Evolutionary conservation across 1,140 invertebrate species (phyloP).

Genomic region (Spodoptera frugiperda): DNA sequence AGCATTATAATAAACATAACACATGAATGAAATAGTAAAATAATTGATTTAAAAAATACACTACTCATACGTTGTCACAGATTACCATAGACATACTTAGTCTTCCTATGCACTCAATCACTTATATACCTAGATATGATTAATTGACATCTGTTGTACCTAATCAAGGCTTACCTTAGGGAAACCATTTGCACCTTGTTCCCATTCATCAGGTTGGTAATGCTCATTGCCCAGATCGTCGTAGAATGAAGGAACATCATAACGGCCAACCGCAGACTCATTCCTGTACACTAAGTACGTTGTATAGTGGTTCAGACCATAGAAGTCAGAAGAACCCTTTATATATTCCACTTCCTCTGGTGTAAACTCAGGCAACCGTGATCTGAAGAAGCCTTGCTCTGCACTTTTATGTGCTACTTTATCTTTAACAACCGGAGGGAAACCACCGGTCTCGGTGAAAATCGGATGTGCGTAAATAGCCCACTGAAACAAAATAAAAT

Average conservation of each 20-base stretch:
- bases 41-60: no score
- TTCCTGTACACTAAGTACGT: constrained; percentile 69
- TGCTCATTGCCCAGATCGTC: constrained; percentile 58
- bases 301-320: constrained; percentile 88
- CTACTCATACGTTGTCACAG: no score
- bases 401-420: constrained; percentile 84
- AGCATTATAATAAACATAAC: no score
- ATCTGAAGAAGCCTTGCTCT: constrained; percentile 76
- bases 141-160: no score
- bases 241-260: constrained; percentile 58
- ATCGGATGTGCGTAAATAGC: constrained; percentile 84
- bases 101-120: no score
- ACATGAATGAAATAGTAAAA: no score
- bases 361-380: constrained; percentile 79
- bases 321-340: constrained; percentile 86
- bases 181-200: constrained; percentile 50
- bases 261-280: constrained; percentile 53
- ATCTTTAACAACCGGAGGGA: constrained; percentile 86
- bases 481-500: constrained; percentile 63
- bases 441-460: constrained; percentile 87
- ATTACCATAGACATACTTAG: no score
- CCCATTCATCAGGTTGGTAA: constrained; percentile 59
- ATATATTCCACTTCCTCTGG: constrained; percentile 64
- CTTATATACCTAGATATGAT: no score
- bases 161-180: constrained; percentile 49